phyloP scores from a whole-genome alignment of 2,113 vertebrate species.

The Sarotherodon lohbergeri region DNA sequence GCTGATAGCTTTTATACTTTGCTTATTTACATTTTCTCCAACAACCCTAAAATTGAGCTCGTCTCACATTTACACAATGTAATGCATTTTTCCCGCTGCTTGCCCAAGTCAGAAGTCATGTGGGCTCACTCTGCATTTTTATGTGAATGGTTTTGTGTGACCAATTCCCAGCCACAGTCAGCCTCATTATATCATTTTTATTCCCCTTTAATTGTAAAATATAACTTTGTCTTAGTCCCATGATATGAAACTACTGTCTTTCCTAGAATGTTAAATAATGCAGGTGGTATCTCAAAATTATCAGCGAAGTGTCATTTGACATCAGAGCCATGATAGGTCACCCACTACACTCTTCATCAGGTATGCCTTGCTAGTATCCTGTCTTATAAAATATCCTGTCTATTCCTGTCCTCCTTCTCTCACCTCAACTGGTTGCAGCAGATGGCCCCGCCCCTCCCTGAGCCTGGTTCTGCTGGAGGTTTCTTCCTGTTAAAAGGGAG shows the following conservation, averaged over 20 bases:
- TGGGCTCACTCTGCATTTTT: background rate
- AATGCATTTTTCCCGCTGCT: slow-evolving; percentile 14
- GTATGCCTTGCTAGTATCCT: background rate
- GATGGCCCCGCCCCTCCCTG: background rate
- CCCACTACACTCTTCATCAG: background rate
- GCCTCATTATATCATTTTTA: background rate
- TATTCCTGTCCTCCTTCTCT: accelerated
- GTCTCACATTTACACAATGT: background rate
- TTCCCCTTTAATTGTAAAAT: background rate
- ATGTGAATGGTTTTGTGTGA: background rate
- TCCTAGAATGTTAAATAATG: background rate
- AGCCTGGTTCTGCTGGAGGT: background rate
- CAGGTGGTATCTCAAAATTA: background rate
- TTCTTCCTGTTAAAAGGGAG: background rate
- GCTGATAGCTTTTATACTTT: background rate
- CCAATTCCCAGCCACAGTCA: background rate
- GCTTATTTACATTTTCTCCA: slow-evolving; percentile 34
- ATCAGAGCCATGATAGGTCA: background rate
- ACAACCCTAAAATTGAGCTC: background rate
- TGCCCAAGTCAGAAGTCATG: background rate
- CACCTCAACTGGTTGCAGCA: accelerated
- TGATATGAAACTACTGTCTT: background rate
- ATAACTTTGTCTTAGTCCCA: background rate
- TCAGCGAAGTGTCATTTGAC: background rate
- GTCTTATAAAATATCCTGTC: background rate